Base-by-base conservation (phyloP, 2,113 vertebrate species). In the Acrocephalus kingi region DNA sequence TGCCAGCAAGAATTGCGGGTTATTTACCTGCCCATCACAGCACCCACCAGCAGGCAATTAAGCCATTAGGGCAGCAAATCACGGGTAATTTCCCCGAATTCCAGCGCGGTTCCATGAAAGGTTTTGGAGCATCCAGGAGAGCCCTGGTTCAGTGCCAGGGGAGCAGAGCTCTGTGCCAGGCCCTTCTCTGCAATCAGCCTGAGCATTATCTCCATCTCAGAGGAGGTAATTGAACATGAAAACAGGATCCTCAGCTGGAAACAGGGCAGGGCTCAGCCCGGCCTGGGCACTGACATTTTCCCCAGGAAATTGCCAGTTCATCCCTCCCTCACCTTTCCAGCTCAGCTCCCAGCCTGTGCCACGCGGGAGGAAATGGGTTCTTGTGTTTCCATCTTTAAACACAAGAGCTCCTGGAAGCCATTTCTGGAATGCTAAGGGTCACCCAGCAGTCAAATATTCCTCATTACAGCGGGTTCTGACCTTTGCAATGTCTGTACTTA, bases 121-220 rank as follows among this genome's bases (percentile, higher is more conserved):
- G 82, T 11, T 79, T 58, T 37, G 49, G 85, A 91, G 62, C 78
- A 91, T 23, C 92, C 91, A 43, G 5, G 10, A 89, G 87, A 85
- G 62, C 27, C 3, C 82, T 73, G 87, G 87, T 27, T 23, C 3
- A 0, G 49, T 30, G 93, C 95, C 95, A 95, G 84, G 37, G 79
- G 58, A 85, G 5, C 66, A 68, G 56, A 78, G 4, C 87, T 56
- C 67, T 7, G 87, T 52, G 90, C 92, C 95, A 95, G 82, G 63
- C 46, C 87, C 88, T 90, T 21, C 69, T 7, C 9, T 0, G n/a
- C 95, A 76, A 85, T 87, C 96, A 90, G 87, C 39, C 74, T 93
- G 63, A 23, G 33, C 92, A 83, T 79, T 13, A 54, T n/a, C 66
- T 66, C 63, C 46, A 9, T 46, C 63, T 45, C 2, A 12, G 21